A percentile compares a stretch with the other conserved stretches of the same genome.
phyloP scores from a whole-genome alignment of 2,888 invertebrate species.

The Caenorhabditis plicata region DNA sequence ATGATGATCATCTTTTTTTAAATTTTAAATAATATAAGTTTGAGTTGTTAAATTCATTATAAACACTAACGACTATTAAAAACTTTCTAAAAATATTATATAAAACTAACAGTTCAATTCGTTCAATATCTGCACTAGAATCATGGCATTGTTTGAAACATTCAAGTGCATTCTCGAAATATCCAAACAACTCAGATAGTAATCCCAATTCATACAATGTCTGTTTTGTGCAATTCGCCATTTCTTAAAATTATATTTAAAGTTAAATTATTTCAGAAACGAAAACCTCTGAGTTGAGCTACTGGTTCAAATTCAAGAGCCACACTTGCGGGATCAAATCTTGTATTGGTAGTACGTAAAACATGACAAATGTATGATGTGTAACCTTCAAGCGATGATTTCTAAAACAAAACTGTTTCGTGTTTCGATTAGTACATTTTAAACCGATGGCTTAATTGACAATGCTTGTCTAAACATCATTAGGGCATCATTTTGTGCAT shows the following conservation, averaged over 20 bases:
- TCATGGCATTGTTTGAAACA: slow-evolving; percentile 9
- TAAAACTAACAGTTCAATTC: slow-evolving; percentile 13
- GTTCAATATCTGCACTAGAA: slow-evolving; percentile 8
- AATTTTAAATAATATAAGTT: too few species aligned
- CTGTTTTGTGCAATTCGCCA: not conserved
- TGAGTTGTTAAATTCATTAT: too few species aligned
- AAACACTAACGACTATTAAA: too few species aligned
- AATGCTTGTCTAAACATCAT: slow-evolving; percentile 39
- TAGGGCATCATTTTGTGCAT: slow-evolving; percentile 14
- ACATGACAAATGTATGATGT: slow-evolving; percentile 12
- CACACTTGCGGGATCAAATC: slow-evolving; percentile 27
- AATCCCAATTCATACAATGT: slow-evolving; percentile 31
- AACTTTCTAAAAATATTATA: not conserved
- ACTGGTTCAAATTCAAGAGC: slow-evolving; percentile 31
- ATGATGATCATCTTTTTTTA: too few species aligned
- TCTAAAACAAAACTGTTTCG: not conserved
- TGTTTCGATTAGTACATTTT: not conserved
- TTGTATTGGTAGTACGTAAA: slow-evolving; percentile 6
- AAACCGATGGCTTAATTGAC: slow-evolving; percentile 13
- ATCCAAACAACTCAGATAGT: slow-evolving; percentile 38
- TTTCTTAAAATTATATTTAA: slow-evolving; percentile 1
- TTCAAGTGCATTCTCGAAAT: slow-evolving; percentile 27
- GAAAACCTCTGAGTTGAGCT: slow-evolving; percentile 20
- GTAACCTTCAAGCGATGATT: slow-evolving; percentile 11
- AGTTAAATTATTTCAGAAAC: not conserved